Base-by-base conservation (phyloP, 2,888 invertebrate species). In the Stenurella melanura region DNA sequence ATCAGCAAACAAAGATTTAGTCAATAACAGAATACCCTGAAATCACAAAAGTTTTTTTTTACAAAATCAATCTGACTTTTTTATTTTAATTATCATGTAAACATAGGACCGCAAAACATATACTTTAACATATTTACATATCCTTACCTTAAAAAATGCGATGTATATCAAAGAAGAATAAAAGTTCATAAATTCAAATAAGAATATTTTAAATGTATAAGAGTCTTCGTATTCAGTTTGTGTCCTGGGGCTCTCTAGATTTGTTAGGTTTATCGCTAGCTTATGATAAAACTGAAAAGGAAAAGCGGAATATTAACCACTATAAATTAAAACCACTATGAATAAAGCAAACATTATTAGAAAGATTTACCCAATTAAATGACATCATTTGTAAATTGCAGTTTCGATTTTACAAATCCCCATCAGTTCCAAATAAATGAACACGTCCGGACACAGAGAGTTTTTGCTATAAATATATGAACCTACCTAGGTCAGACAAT, bases 121-220 rank as follows among this genome's bases (percentile, higher is more conserved):
- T n/a, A n/a, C n/a, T n/a, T n/a, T 42, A 12, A 42, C 42, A 68
- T n/a, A 34, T 17, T 30, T 1, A 12, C 1, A 42, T 26, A 0
- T 56, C 66, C 75, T 89, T 89, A 96, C 97, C 93, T 98, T 98
- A 89, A 99, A 98, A 89, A 99, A 99, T 0, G 99, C 99, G 73
- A 99, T 98, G 89, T 99, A 99, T 84, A 99, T 97, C n/a, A 99
- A 92, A 0, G 98, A 98, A 0, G 98, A 97, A 89, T 99, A 99
- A 90, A 96, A 98, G 90, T 99, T 99, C 93, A 99, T 97, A 88
- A 98, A 99, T 89, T 99, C 98, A 87, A 99, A 98, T 85, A 98
- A 93, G 91, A 98, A 99, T 90, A 99, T 97, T 90, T 99, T 99
- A 90, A 99, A 96, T 0, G 98, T 98, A 89, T 97, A 98, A 0